A percentile compares a stretch with the other conserved stretches of the same genome.
phyloP scores from a whole-genome alignment of 2,113 vertebrate species.

The Trematocara stigmaticum region DNA sequence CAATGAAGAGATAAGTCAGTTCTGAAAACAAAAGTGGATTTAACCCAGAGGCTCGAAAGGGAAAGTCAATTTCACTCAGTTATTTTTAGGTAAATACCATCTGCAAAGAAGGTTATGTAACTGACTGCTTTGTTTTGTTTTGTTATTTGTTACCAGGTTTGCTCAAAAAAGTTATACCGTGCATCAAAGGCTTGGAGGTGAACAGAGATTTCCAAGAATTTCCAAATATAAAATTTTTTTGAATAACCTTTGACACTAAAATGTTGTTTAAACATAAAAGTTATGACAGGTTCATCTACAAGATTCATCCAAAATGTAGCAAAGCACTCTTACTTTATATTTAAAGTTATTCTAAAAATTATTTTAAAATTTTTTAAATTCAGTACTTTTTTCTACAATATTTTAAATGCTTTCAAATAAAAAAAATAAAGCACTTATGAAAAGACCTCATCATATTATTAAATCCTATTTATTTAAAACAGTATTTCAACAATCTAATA shows the following conservation, averaged over 20 bases:
- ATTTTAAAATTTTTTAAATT: rapidly evolving
- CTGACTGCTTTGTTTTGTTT: not conserved
- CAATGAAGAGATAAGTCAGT: not conserved
- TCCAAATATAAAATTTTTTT: not conserved
- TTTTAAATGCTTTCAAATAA: not conserved
- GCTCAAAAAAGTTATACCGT: not conserved
- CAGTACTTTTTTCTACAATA: not conserved
- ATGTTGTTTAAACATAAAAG: not conserved
- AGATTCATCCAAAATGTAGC: not conserved
- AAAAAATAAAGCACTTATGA: not conserved
- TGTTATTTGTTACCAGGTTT: not conserved
- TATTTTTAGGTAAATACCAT: not conserved
- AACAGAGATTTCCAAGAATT: not conserved
- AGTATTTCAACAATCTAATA: not conserved
- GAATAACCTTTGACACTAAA: not conserved
- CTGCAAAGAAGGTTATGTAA: not conserved
- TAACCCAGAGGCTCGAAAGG: not conserved
- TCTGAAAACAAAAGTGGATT: not conserved
- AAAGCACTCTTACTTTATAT: not conserved
- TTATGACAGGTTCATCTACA: not conserved
- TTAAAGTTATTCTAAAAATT: not conserved
- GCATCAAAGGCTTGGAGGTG: not conserved
- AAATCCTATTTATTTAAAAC: not conserved
- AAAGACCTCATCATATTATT: not conserved
- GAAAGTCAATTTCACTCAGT: not conserved